A percentile compares a stretch with the other conserved stretches of the same genome.
Conservation (phyloP, 2,888 invertebrate species). For the Drosophila longiperda region DNA sequence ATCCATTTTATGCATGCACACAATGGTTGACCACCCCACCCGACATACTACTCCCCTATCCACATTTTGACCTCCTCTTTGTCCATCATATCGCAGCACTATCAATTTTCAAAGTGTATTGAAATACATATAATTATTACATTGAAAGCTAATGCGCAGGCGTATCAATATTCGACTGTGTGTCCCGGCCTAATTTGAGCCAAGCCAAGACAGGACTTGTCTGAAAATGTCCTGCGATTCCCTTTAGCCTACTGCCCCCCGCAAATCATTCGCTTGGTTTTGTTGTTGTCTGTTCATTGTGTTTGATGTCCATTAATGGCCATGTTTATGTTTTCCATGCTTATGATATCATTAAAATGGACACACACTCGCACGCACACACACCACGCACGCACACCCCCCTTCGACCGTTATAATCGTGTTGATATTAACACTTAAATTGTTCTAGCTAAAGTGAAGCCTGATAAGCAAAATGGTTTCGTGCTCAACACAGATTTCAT, state of each 20-base stretch:
- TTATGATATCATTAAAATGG: slow-evolving; percentile 64
- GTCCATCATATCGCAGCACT: background rate
- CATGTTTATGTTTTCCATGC: slow-evolving; percentile 65
- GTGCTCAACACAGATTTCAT: slow-evolving; percentile 18
- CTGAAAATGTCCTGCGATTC: slow-evolving; percentile 35
- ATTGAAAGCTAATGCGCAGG: slow-evolving; percentile 29
- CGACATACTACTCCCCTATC: too few relatives aligned
- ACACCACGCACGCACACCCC: slow-evolving; percentile 3
- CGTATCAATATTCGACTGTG: slow-evolving; percentile 21
- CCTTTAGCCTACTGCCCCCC: background rate
- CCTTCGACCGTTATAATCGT: slow-evolving; percentile 22
- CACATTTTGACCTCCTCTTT: background rate
- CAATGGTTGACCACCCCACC: slow-evolving; percentile 14
- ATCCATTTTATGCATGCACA: slow-evolving; percentile 66
- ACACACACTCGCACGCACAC: slow-evolving; percentile 26
- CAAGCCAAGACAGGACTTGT: slow-evolving; percentile 47
- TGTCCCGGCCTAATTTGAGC: slow-evolving; percentile 51
- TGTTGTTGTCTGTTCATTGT: slow-evolving; percentile 50
- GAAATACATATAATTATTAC: slow-evolving; percentile 49
- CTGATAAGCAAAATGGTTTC: slow-evolving; percentile 25
- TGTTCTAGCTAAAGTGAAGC: slow-evolving; percentile 28
- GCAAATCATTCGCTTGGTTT: slow-evolving; percentile 6
- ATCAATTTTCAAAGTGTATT: slow-evolving; percentile 28
- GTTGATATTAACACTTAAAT: slow-evolving; percentile 40
- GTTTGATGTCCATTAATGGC: slow-evolving; percentile 66